phyloP scores from a whole-genome alignment of 2,888 invertebrate species.

The Helicoverpa assulta region DNA sequence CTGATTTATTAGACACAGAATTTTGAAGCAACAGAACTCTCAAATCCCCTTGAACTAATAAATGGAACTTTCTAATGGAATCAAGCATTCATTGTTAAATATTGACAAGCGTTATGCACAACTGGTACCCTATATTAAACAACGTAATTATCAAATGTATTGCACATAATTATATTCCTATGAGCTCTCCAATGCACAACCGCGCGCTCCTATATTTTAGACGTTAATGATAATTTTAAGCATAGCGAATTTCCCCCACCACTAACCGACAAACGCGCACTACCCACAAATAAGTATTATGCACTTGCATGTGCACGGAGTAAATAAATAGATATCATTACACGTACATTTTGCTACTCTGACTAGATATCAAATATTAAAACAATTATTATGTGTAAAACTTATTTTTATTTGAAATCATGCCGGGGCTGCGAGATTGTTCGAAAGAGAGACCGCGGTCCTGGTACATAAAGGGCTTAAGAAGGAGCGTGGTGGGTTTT shows the following conservation, averaged over 20 bases:
- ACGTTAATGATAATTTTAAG: conserved; percentile 54
- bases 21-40: too few species aligned
- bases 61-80: too few species aligned
- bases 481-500: too few species aligned
- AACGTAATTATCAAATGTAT: neutral
- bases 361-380: conserved; percentile 48
- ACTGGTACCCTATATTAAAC: neutral
- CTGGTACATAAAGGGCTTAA: too few species aligned
- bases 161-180: conserved; percentile 7
- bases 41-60: too few species aligned
- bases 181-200: conserved; percentile 22
- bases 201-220: conserved; percentile 29
- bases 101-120: too few species aligned
- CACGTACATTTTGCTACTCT: conserved; percentile 20
- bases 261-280: conserved; percentile 1
- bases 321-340: conserved; percentile 28
- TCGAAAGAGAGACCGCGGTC: too few species aligned
- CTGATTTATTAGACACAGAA: too few species aligned
- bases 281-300: conserved; percentile 28
- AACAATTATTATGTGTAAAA: too few species aligned
- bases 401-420: too few species aligned
- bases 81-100: too few species aligned
- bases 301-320: conserved; percentile 13
- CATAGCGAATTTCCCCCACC: conserved; percentile 36
- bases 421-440: too few species aligned